Evolutionary conservation across 2,113 vertebrate species (phyloP), one percentile per base, ranked within the genome.

Genomic region (Engraulis encrasicolus): DNA sequence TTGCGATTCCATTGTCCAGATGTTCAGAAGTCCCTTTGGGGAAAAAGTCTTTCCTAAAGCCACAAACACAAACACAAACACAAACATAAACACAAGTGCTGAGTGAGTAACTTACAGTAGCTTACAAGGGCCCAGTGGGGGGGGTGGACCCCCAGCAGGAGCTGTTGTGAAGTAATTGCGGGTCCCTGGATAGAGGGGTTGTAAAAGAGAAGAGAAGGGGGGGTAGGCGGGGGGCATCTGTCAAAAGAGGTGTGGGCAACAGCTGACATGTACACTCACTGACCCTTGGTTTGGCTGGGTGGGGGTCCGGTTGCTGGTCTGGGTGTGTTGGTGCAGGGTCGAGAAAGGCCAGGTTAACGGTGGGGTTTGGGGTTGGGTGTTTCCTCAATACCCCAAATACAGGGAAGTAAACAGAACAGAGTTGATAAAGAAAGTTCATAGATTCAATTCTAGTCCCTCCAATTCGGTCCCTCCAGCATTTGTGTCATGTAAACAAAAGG

Each of bases 201-300:
- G 31, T 34, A 31, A 74, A 74, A 74, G 66, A 15, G 66, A 34
- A 45, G 40, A 45, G n/a, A n/a, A n/a, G n/a, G n/a, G n/a, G n/a
- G n/a, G n/a, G n/a, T n/a, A n/a, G n/a, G n/a, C n/a, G n/a, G 40
- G 31, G 27, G 66, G 31, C 66, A 74, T 74, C 66, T 74, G 66
- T 74, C 66, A 27, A 4, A n/a, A 74, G 66, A 74, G 27, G 15
- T 27, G 27, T 12, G 50, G 52, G 15, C 1, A 15, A 74, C 66
- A 74, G 66, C 66, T 74, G 66, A 74, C 2, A 11, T 15, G 27
- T 31, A 34, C 31, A 12, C 11, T 34, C 66, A 4, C 66, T 74
- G 66, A 74, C 66, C 66, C 66, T 12, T 45, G 40, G 40, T 27
- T 19, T 6, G n/a, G 58, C 11, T n/a, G 66, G 1, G 27, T 14